These are phyloP conservation scores for Bicyclus anynana DNA, from an alignment of 1,140 invertebrate genomes.

Conservation along the genomic window DNA sequence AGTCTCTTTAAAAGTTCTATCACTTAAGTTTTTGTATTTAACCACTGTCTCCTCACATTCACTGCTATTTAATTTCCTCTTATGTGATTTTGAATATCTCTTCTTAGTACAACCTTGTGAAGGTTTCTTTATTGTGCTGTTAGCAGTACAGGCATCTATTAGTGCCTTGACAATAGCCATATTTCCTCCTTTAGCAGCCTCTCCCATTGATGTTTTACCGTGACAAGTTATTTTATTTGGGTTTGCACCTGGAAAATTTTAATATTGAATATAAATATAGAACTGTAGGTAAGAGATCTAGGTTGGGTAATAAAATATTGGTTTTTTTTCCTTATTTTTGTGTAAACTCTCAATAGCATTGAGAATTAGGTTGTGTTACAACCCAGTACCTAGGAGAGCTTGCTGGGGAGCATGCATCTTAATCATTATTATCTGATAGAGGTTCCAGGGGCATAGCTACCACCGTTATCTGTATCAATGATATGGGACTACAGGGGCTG, in stretches of 20 bases:
- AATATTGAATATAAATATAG: too few species aligned
- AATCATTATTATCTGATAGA: too few species aligned
- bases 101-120: conserved; percentile 35
- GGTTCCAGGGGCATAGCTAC: too few species aligned
- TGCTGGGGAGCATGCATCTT: too few species aligned
- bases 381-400: too few species aligned
- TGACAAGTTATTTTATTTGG: conserved; percentile 56
- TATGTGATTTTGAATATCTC: conserved; percentile 46
- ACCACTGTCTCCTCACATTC: conserved; percentile 41
- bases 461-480: too few species aligned
- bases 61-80: conserved; percentile 47
- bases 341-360: too few species aligned
- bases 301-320: too few species aligned
- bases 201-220: conserved; percentile 63
- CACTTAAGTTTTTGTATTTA: conserved; percentile 57
- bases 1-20: conserved; percentile 36
- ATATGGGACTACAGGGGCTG: too few species aligned
- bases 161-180: conserved; percentile 45
- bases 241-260: conserved; percentile 51
- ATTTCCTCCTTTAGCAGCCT: conserved; percentile 57
- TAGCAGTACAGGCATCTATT: conserved; percentile 39
- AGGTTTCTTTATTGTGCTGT: conserved; percentile 16
- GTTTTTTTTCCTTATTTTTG: too few species aligned
- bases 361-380: too few species aligned
- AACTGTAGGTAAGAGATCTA: too few species aligned